Conservation (phyloP, 2,888 invertebrate genomes). For the Sphaerophoria rueppellii region DNA sequence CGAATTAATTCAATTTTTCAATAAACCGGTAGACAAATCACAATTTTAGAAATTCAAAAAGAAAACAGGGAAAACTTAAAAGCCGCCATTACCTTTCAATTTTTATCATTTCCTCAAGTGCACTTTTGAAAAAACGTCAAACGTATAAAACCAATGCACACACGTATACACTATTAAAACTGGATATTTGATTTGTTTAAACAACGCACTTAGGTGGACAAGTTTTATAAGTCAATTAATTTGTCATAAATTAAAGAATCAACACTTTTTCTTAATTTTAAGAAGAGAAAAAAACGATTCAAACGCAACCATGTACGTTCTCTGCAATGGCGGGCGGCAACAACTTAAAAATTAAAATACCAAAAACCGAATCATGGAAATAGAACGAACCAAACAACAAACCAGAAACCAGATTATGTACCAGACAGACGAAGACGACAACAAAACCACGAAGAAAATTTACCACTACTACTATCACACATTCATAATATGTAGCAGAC, state of each 20-base stretch:
- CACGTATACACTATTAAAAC: slow-evolving; percentile 5
- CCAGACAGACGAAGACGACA: slow-evolving; percentile 3
- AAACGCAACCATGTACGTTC: background rate
- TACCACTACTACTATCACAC: background rate
- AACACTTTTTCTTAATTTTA: slow-evolving; percentile 38
- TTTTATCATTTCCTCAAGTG: slow-evolving; percentile 49
- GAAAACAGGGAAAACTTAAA: slow-evolving; percentile 16
- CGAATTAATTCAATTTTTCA: background rate
- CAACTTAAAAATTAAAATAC: slow-evolving; percentile 34
- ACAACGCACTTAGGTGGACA: slow-evolving; percentile 14
- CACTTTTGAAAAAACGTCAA: slow-evolving; percentile 2
- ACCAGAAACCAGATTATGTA: slow-evolving; percentile 23
- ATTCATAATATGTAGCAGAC: background rate
- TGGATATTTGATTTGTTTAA: slow-evolving; percentile 5
- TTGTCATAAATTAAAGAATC: slow-evolving; percentile 28
- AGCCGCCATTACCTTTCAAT: slow-evolving; percentile 57
- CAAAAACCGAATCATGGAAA: slow-evolving; percentile 25
- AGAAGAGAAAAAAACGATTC: slow-evolving; percentile 46
- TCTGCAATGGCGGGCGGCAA: slow-evolving; percentile 60
- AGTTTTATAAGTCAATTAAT: slow-evolving; percentile 30
- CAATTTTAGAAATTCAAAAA: background rate
- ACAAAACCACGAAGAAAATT: slow-evolving; percentile 1
- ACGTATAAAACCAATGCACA: slow-evolving; percentile 15
- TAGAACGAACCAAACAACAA: background rate
- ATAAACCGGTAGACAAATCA: background rate